phyloP scores from a whole-genome alignment of 2,888 invertebrate genomes.

The Rotaria socialis region DNA sequence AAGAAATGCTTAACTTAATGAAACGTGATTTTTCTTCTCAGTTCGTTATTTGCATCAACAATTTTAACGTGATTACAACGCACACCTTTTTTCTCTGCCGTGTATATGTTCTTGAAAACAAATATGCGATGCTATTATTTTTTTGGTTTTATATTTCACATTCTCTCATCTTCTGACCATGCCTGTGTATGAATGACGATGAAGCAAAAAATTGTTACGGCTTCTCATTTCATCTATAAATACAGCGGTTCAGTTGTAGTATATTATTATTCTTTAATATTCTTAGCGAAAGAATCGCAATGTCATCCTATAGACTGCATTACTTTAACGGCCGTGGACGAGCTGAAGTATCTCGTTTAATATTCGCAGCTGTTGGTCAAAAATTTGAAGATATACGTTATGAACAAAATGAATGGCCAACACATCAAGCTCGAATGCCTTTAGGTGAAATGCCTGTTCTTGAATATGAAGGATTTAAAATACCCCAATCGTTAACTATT shows the following conservation, averaged over 20 bases:
- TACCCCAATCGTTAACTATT: background rate
- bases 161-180: too few relatives aligned
- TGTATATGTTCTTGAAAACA: background rate
- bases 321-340: conserved; percentile 66
- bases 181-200: too few relatives aligned
- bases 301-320: conserved; percentile 62
- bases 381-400: conserved; percentile 64
- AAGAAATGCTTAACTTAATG: too few relatives aligned
- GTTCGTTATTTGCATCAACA: too few relatives aligned
- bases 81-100: too few relatives aligned
- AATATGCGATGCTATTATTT: background rate
- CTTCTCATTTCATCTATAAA: too few relatives aligned
- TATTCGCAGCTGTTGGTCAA: conserved; percentile 64
- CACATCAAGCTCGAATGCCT: conserved; percentile 48
- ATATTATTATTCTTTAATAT: background rate
- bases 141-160: background rate
- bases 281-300: background rate
- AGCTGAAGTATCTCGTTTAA: conserved; percentile 65
- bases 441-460: conserved; percentile 36
- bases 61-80: too few relatives aligned
- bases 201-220: too few relatives aligned
- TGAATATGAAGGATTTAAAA: background rate
- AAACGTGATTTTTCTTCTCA: too few relatives aligned
- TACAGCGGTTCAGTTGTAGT: too few relatives aligned
- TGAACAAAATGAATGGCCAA: conserved; percentile 58